phyloP scores from a whole-genome alignment of 2,113 vertebrate species.

The Perognathus longimembris region DNA sequence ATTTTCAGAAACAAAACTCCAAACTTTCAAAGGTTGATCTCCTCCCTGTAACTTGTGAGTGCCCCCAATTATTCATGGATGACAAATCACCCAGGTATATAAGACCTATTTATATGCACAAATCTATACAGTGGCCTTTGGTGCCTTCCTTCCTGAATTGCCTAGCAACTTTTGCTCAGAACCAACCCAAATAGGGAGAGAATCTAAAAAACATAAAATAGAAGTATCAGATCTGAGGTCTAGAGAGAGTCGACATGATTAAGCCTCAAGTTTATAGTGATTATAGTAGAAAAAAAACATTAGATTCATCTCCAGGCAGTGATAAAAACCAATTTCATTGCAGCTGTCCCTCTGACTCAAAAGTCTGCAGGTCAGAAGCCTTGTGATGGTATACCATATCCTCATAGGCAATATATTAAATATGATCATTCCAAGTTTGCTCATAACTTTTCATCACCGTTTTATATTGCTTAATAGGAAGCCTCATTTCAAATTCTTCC shows the following conservation, averaged over 20 bases:
- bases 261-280: conserved; percentile 50
- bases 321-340: conserved; percentile 56
- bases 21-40: conserved; percentile 55
- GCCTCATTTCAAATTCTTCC: conserved; percentile 54
- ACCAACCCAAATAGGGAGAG: conserved; percentile 14
- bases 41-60: conserved; percentile 63
- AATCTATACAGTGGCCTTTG: conserved; percentile 48
- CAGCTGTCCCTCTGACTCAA: conserved; percentile 50
- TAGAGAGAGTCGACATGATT: conserved; percentile 7
- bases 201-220: conserved; percentile 23
- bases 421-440: conserved; percentile 13
- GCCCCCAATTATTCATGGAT: conserved; percentile 54
- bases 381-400: background rate
- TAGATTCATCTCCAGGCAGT: conserved; percentile 45
- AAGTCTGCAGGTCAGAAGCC: conserved; percentile 42
- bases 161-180: conserved; percentile 8
- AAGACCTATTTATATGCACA: conserved; percentile 48
- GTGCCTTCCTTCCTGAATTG: conserved; percentile 3
- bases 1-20: conserved; percentile 68
- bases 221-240: background rate
- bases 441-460: conserved; percentile 45
- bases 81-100: conserved; percentile 55
- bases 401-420: conserved; percentile 33
- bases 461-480: conserved; percentile 3
- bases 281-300: conserved; percentile 63